phyloP scores from a whole-genome alignment of 2,888 invertebrate genomes.

The Linnaemya tessellans region DNA sequence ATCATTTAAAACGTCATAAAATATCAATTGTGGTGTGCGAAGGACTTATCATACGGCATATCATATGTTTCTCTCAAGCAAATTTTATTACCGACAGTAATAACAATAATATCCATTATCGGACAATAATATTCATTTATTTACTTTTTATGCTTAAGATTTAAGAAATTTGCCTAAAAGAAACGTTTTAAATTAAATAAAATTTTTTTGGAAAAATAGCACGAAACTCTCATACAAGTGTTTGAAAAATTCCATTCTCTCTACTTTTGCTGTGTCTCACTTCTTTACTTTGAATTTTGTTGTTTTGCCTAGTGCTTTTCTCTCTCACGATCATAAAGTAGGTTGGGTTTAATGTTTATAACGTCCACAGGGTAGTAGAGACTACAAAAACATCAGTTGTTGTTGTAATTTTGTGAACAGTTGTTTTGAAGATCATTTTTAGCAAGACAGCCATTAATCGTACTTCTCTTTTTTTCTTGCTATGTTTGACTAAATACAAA shows the following conservation, averaged over 20 bases:
- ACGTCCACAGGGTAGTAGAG: no score
- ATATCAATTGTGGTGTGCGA: conserved; percentile 65
- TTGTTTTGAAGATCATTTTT: conserved; percentile 46
- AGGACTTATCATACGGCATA: conserved; percentile 29
- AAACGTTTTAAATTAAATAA: conserved; percentile 1
- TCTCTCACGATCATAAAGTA: conserved; percentile 30
- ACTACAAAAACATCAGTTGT: conserved; percentile 41
- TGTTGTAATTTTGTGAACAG: conserved; percentile 6
- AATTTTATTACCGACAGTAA: conserved; percentile 37
- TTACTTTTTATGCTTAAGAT: conserved; percentile 7
- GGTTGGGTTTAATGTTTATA: conserved; percentile 66
- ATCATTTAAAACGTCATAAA: conserved; percentile 70
- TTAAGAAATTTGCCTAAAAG: not conserved
- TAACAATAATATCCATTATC: conserved; percentile 24
- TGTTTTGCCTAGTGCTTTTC: conserved; percentile 15
- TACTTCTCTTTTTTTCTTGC: conserved; percentile 76
- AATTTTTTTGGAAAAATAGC: not conserved
- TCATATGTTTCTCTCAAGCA: conserved; percentile 1
- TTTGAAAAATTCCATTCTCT: not conserved
- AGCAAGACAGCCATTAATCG: conserved; percentile 78
- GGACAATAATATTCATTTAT: conserved; percentile 29
- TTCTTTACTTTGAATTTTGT: not conserved
- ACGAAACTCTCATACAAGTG: not conserved
- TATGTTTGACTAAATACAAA: not conserved
- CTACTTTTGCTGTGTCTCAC: not conserved